Evolutionary conservation across 2,888 invertebrate species (phyloP).

Genomic region (Erebia palarica): DNA sequence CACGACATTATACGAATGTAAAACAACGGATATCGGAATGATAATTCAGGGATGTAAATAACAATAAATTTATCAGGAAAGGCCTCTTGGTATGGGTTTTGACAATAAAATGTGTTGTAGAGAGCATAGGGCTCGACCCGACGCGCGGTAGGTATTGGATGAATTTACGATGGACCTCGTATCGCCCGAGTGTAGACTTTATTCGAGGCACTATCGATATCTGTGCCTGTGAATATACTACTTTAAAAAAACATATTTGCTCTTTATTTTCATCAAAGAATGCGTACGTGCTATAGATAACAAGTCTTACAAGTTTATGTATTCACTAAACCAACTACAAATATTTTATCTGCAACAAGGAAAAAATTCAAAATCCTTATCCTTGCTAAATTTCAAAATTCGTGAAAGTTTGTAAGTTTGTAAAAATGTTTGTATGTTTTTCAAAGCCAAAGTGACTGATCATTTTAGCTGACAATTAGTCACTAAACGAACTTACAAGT

Average conservation of each 20-base stretch:
- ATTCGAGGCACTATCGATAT: conserved; percentile 36
- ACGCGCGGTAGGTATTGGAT: conserved; percentile 62
- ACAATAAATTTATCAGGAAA: conserved; percentile 79
- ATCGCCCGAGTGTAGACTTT: conserved; percentile 36
- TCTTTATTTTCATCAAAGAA: conserved; percentile 8
- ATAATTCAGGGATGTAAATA: conserved; percentile 80
- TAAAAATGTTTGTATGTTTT: too few species aligned
- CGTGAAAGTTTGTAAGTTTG: too few species aligned
- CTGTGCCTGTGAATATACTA: conserved; percentile 30
- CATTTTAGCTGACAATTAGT: too few species aligned
- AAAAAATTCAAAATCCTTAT: too few species aligned
- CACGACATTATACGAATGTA: conserved; percentile 76
- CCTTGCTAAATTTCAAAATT: too few species aligned
- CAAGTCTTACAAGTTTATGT: neutral
- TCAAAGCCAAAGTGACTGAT: too few species aligned
- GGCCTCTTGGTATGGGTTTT: conserved; percentile 74
- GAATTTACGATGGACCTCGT: conserved; percentile 64
- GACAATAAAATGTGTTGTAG: conserved; percentile 76
- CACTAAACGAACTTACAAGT: too few species aligned
- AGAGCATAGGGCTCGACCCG: conserved; percentile 60
- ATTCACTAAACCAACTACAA: neutral
- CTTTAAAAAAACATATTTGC: conserved; percentile 18
- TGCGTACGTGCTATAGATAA: neutral
- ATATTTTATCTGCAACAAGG: too few species aligned
- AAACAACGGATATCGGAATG: conserved; percentile 78